Evolutionary conservation across 2,888 invertebrate species (phyloP).

Genomic region (Buathra laborator): DNA sequence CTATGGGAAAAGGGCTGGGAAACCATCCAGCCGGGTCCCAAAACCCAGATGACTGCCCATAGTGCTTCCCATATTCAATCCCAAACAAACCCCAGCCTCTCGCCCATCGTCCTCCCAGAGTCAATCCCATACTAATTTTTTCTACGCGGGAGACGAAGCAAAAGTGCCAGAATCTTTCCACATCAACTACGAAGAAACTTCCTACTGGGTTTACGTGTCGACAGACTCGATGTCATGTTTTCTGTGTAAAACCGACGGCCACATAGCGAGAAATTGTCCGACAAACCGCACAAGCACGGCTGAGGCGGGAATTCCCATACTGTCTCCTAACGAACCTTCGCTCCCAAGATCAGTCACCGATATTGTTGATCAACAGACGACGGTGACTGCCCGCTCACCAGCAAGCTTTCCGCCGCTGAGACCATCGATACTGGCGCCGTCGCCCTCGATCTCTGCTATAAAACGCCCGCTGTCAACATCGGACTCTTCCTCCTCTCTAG

Average conservation of each 20-base stretch:
- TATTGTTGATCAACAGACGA: no score
- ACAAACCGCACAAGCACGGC: not conserved
- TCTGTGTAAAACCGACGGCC: constrained; percentile 57
- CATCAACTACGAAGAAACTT: constrained; percentile 37
- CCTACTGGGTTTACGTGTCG: constrained; percentile 45
- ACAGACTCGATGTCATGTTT: constrained; percentile 34
- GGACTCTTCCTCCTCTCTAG: not conserved
- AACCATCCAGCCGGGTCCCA: no score
- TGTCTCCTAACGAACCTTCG: not conserved
- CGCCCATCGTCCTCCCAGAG: no score
- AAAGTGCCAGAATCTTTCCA: constrained; percentile 40
- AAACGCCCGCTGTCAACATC: not conserved
- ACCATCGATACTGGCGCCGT: not conserved
- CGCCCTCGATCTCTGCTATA: no score
- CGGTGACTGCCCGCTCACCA: not conserved
- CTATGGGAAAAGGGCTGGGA: no score
- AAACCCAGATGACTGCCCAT: no score
- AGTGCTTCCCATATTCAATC: no score
- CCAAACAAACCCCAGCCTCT: no score
- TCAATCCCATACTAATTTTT: no score
- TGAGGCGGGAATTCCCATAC: not conserved
- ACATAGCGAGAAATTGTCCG: constrained; percentile 47
- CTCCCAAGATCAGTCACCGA: not conserved
- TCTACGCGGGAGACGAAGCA: constrained; percentile 33
- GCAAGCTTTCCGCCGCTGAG: not conserved